Evolutionary conservation across 2,888 invertebrate species (phyloP).

Genomic region (Oscheius onirici): DNA sequence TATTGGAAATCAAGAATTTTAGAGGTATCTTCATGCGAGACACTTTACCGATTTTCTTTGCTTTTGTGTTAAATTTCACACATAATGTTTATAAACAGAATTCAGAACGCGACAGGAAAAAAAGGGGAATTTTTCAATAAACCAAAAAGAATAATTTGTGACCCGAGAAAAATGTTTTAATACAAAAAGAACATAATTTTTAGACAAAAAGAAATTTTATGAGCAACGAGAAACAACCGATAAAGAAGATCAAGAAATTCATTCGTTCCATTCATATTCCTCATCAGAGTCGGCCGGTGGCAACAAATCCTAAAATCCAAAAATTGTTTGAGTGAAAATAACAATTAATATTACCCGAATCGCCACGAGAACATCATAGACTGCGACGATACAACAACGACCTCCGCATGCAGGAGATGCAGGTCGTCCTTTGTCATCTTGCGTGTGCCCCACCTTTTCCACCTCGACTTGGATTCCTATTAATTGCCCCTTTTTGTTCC

Average conservation of each 20-base stretch:
- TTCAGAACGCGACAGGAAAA: too few species aligned
- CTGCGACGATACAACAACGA: slow-evolving; percentile 36
- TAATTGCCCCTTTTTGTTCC: slow-evolving; percentile 37
- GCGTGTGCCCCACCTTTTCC: slow-evolving; percentile 33
- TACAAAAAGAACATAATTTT: slow-evolving; percentile 27
- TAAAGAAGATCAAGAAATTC: slow-evolving; percentile 32
- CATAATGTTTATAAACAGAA: slow-evolving; percentile 12
- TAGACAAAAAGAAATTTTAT: slow-evolving; percentile 29
- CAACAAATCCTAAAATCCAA: slow-evolving; percentile 38
- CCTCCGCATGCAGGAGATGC: slow-evolving; percentile 34
- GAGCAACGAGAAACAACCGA: slow-evolving; percentile 29
- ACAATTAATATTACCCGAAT: slow-evolving; percentile 41
- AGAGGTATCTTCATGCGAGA: too few species aligned
- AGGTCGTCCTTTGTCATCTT: slow-evolving; percentile 32
- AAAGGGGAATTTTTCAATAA: too few species aligned
- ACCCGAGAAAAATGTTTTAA: slow-evolving; percentile 12
- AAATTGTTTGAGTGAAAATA: slow-evolving; percentile 35
- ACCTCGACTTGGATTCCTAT: slow-evolving; percentile 40
- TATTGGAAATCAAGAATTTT: too few species aligned
- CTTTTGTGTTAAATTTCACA: slow-evolving; percentile 25
- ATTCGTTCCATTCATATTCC: slow-evolving; percentile 34
- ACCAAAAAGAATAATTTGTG: too few species aligned
- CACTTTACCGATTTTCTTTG: not conserved
- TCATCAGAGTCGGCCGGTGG: slow-evolving; percentile 34
- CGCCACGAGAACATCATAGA: slow-evolving; percentile 30